Base-by-base conservation (phyloP, 2,113 vertebrate species). In the Xenotilapia flavipinnis region DNA sequence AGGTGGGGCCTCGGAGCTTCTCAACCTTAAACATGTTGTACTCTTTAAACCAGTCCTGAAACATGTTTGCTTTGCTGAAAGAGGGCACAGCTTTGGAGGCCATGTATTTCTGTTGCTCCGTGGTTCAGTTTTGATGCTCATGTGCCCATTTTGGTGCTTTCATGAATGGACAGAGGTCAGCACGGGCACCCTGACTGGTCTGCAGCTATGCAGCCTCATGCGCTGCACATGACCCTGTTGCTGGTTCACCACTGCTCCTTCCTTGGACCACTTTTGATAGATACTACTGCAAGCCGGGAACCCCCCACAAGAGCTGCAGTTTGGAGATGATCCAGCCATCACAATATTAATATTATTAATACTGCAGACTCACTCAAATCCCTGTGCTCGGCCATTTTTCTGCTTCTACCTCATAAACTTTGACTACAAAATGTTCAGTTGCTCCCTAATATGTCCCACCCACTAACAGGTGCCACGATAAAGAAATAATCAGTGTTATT, bases 41-140 rank as follows among this genome's bases (percentile, higher is more conserved):
- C 15, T 1, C 58, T 0, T 62, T 1, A 36, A 62, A 60, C 28
- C 28, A 60, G 56, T 19, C 8, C 56, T 33, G 56, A 60, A 19
- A 33, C 28, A 19, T 60, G 15, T 60, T 60, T 60, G 56, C 56
- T 4, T 60, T 31, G 8, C 28, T 60, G 56, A 10, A 33, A 33
- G 8, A 60, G 8, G 56, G 1, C 1, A 31, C 8, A 60, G 56
- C 15, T 33, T 3, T 0, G 1, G 9, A 62, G 28, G 9, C 15
- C 0, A 0, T 0, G 3, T 62, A 33, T 33, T 33, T 62, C 56
- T 17, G 28, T 60, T 60, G 26, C 26, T 58, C 56, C 26, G 9
- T 58, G 14, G 56, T 31, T 31, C 56, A 31, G 56, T 6, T 62
- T 17, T 33, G 28, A 33, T 31, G 28, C 2, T 31, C 56, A 19